A percentile compares a stretch with the other conserved stretches of the same genome.
These are phyloP conservation scores for Platynereis dumerilii DNA, from an alignment of 2,888 invertebrate species.

Conservation along the genomic window DNA sequence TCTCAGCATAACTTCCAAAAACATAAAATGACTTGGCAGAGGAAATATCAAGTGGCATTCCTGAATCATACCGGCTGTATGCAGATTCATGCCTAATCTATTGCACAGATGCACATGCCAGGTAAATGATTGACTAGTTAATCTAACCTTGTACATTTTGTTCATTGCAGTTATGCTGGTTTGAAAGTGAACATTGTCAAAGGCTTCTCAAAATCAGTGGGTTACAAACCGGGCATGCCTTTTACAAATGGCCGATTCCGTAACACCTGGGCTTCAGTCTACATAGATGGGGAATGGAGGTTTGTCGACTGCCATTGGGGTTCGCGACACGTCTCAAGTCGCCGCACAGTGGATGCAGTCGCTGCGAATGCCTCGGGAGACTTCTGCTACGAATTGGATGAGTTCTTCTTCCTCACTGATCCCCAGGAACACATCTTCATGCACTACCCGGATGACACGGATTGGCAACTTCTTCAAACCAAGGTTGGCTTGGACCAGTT, in stretches of 20 bases:
- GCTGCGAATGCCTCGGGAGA: slow-evolving; percentile 24
- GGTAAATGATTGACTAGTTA: no score
- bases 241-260: slow-evolving; percentile 69
- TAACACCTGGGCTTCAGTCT: slow-evolving; percentile 98
- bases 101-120: no score
- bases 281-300: slow-evolving; percentile 94
- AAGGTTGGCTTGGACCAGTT: slow-evolving; percentile 63
- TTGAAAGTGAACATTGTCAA: slow-evolving; percentile 97
- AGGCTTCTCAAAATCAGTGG: slow-evolving; percentile 97
- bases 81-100: no score
- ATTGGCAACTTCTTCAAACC: slow-evolving; percentile 65
- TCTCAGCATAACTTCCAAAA: no score
- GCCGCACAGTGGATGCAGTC: slow-evolving; percentile 27
- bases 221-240: slow-evolving; percentile 84
- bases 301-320: slow-evolving; percentile 99
- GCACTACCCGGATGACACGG: slow-evolving; percentile 58
- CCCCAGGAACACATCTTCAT: slow-evolving; percentile 60
- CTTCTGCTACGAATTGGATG: slow-evolving; percentile 56
- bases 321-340: slow-evolving; percentile 71
- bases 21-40: no score
- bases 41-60: no score
- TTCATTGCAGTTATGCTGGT: slow-evolving; percentile 81
- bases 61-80: no score
- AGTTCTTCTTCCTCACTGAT: slow-evolving; percentile 60
- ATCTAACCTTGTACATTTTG: no score